Base-by-base conservation (phyloP, 2,888 invertebrate species). In the Diplazon laetatorius region DNA sequence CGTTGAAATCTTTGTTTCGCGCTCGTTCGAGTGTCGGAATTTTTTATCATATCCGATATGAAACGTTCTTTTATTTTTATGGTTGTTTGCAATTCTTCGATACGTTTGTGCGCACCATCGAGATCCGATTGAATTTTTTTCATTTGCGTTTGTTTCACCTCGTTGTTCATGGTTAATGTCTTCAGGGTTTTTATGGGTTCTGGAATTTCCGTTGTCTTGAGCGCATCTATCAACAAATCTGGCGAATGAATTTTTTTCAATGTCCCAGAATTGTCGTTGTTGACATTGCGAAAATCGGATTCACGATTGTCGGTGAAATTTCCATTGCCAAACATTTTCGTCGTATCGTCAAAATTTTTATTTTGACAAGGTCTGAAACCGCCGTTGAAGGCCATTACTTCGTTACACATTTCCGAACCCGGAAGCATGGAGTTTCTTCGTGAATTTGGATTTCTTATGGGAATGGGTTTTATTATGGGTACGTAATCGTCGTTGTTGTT, bases 41-140 rank as follows among this genome's bases (percentile, higher is more conserved):
- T 93, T 86, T 93, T 93, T 1, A 93, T 90, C 83, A 96, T 92
- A 83, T 96, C 95, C 84, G 94, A 93, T 81, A 96, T 95, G 57
- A 96, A 92, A 84, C 95, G 94, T 88, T 96, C 95, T 89, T 96
- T 96, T 22, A 95, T 93, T 85, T 94, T 93, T 84, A 96, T 95
- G 0, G 94, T 94, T 65, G 93, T 92, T 77, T 94, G 93, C 22
- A 96, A 91, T 89, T 96, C 96, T 82, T 94, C 94, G 2, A 96
- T 92, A 87, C 95, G 94, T 80, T 94, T 93, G 84, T 95, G 93
- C 42, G 94, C 94, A 16, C 93, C 93, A 73, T 94, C 93, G 59
- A 95, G 93, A 89, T 95, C 95, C 78, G 89, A 87, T 55, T 90
- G 88, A 68, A 92, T 89, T 80, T 91, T 89, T 10, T 89, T 89